Conservation (phyloP, 2,888 invertebrate species). For the Caenorhabditis drosophilae region DNA sequence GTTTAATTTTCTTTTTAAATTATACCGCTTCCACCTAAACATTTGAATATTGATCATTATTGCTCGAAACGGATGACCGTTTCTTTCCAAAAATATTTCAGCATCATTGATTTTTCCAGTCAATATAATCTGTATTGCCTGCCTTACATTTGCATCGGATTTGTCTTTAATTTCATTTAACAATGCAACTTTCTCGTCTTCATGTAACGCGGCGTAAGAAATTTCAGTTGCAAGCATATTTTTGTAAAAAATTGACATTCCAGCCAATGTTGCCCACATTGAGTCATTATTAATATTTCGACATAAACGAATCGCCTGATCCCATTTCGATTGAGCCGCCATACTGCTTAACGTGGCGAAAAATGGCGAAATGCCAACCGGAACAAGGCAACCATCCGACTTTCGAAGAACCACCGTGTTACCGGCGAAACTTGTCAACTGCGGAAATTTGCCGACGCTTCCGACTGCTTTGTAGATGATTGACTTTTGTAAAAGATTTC, state of each 20-base stretch:
- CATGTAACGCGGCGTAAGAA: slow-evolving; percentile 87
- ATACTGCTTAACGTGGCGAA: slow-evolving; percentile 71
- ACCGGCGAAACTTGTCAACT: slow-evolving; percentile 51
- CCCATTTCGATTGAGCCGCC: slow-evolving; percentile 78
- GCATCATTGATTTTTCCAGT: slow-evolving; percentile 73
- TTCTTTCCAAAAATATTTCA: slow-evolving; percentile 77
- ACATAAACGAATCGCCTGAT: slow-evolving; percentile 83
- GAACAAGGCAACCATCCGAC: slow-evolving; percentile 85
- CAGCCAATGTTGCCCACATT: slow-evolving; percentile 94
- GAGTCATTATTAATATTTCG: slow-evolving; percentile 74
- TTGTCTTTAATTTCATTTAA: slow-evolving; percentile 58
- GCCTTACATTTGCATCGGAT: slow-evolving; percentile 70
- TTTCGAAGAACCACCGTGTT: slow-evolving; percentile 82
- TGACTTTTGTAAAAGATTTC: slow-evolving; percentile 77
- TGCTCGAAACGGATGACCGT: slow-evolving; percentile 75
- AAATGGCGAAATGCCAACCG: slow-evolving; percentile 79
- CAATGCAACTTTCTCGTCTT: slow-evolving; percentile 73
- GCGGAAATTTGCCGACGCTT: slow-evolving; percentile 65
- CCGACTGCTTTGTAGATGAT: slow-evolving; percentile 71
- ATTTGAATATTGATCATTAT: slow-evolving; percentile 78
- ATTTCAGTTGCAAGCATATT: slow-evolving; percentile 90
- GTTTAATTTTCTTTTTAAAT: neutral
- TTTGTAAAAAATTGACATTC: slow-evolving; percentile 84
- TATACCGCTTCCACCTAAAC: slow-evolving; percentile 79
- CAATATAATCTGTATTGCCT: slow-evolving; percentile 70